Percentiles rank a stretch among this genome's conserved stretches.
These are phyloP conservation scores for Cygnus olor DNA, from an alignment of 2,797 vertebrate species.

Conservation along the genomic window DNA sequence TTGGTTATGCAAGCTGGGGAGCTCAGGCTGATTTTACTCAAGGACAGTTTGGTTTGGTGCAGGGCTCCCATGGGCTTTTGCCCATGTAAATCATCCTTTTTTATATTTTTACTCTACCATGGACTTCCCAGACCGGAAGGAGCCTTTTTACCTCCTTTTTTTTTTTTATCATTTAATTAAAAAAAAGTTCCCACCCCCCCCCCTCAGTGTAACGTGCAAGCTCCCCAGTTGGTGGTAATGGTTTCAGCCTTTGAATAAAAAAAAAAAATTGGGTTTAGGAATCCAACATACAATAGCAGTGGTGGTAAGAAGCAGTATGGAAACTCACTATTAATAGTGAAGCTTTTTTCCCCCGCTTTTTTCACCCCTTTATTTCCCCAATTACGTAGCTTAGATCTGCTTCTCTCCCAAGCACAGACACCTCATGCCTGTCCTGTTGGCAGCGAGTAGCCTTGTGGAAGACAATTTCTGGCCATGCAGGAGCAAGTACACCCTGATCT, in stretches of 20 bases:
- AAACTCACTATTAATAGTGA: not conserved
- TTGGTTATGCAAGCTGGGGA: not conserved
- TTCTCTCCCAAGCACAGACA: not conserved
- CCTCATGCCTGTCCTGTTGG: not conserved
- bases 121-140: not conserved
- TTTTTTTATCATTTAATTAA: not conserved
- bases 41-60: not conserved
- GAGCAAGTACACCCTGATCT: no score
- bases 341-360: rapidly evolving
- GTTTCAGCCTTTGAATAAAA: conserved; percentile 21
- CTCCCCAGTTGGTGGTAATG: not conserved
- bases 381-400: rapidly evolving
- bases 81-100: not conserved
- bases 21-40: not conserved
- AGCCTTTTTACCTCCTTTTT: not conserved
- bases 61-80: not conserved
- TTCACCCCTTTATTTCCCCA: not conserved
- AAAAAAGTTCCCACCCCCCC: no score
- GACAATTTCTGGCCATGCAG: not conserved
- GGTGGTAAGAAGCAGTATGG: not conserved
- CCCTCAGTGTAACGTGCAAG: not conserved
- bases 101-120: not conserved
- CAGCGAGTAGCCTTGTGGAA: not conserved
- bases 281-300: not conserved
- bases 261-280: not conserved